phyloP scores from a whole-genome alignment of 2,797 vertebrate species.

The Hemibagrus guttatus region DNA sequence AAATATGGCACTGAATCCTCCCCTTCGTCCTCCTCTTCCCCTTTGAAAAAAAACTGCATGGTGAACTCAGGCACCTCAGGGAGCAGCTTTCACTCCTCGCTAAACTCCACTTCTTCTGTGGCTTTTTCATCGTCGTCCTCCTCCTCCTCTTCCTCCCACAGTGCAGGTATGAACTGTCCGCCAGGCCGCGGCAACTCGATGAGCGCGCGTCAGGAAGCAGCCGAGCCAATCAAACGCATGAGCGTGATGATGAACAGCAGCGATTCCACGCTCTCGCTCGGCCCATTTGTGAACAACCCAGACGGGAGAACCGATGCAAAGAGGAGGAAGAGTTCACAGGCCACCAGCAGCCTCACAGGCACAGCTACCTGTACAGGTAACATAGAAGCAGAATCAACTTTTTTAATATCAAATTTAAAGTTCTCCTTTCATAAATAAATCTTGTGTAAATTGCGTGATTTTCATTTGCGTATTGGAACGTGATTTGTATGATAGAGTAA shows the following conservation, averaged over 20 bases:
- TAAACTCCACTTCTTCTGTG: slow-evolving; percentile 78
- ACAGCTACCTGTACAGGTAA: slow-evolving; percentile 50
- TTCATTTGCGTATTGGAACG: not conserved
- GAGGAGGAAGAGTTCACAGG: slow-evolving; percentile 91
- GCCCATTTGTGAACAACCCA: slow-evolving; percentile 90
- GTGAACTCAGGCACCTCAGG: slow-evolving; percentile 84
- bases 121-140: slow-evolving; percentile 80
- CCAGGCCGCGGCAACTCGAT: slow-evolving; percentile 85
- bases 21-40: slow-evolving; percentile 83
- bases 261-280: slow-evolving; percentile 94
- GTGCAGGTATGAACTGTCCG: slow-evolving; percentile 86
- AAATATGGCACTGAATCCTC: slow-evolving; percentile 80
- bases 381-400: too few relatives aligned
- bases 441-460: not conserved
- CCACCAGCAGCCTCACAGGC: slow-evolving; percentile 74
- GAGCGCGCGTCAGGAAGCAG: slow-evolving; percentile 87
- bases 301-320: slow-evolving; percentile 91
- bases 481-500: not conserved
- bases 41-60: slow-evolving; percentile 92
- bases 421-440: not conserved
- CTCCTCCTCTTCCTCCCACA: slow-evolving; percentile 82
- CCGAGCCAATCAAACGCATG: slow-evolving; percentile 97
- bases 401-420: too few relatives aligned
- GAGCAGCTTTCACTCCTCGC: slow-evolving; percentile 82
- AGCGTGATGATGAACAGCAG: slow-evolving; percentile 98